Conservation (phyloP, 2,113 vertebrate genomes). For the Amazona guildingii region DNA sequence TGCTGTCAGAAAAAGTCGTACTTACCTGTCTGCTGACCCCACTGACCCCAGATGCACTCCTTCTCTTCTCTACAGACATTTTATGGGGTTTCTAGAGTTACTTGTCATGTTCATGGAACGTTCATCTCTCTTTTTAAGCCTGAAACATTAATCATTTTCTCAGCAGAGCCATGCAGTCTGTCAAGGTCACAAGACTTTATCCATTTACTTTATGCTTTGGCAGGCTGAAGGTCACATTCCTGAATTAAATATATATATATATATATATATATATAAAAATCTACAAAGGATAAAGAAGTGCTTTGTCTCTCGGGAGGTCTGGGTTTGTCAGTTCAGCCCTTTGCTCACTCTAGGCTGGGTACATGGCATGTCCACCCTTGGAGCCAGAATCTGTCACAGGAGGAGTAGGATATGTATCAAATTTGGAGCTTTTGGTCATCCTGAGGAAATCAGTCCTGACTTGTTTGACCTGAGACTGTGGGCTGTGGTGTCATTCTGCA, state of each 20-base stretch:
- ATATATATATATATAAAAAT: not conserved
- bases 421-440: not conserved
- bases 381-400: not conserved
- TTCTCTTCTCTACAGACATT: not conserved
- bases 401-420: not conserved
- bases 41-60: not conserved
- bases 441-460: not conserved
- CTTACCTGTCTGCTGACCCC: not conserved
- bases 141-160: not conserved
- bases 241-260: not conserved
- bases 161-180: not conserved
- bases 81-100: not conserved
- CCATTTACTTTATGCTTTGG: not conserved
- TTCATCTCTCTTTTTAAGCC: not conserved
- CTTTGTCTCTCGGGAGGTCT: not conserved
- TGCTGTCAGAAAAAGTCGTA: not conserved
- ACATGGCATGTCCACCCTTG: rapidly evolving
- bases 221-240: not conserved
- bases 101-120: not conserved
- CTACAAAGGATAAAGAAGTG: not conserved
- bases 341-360: not conserved
- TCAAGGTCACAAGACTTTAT: not conserved
- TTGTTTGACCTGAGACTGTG: not conserved
- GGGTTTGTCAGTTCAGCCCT: not conserved
- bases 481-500: not conserved